Evolutionary conservation across 1,140 invertebrate species (phyloP), one percentile per base, ranked within the genome.

Genomic region (Vanessa tameamea): DNA sequence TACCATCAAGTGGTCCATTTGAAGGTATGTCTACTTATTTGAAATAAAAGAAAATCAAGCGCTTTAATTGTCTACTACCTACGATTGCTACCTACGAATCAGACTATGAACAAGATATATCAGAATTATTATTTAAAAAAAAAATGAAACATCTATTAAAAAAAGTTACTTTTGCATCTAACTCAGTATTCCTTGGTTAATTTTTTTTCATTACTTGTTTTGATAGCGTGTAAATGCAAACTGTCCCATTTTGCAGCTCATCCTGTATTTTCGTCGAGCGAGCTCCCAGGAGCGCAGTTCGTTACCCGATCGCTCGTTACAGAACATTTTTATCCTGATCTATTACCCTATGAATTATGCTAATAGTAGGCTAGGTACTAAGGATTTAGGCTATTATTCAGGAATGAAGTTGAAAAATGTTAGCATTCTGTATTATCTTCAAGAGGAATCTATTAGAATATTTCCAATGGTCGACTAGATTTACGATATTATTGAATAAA

Each of bases 341-440:
- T 55, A 55, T 55, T 55, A 55, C 53, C 53, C 53, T 55, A 55
- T 55, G 53, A 55, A 55, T 55, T 55, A 55, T 55, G 53, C 53
- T 55, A 55, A 55, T 55, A 20, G 53, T 55, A 55, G 53, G 53
- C 53, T 16, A 55, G 53, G 16, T 20, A 55, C 53, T 55, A 55
- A 20, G 53, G 53, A 16, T 55, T 55, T 55, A 16, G 53, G 53
- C 53, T 20, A 20, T 55, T 55, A 55, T 55, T 55, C 16, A n/a
- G 4, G 53, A 55, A 55, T 55, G 15, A 20, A 55, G 53, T 20
- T 55, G 53, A 55, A 55, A 55, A 55, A 55, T 55, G 53, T 55
- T 55, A 23, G 51, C 51, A 15, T 4, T 48, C 13, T 50, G 5
- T 50, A n/a, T 43, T 43, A 43, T 50, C 13, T 14, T 50, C 1